phyloP scores from a whole-genome alignment of 2,113 vertebrate genomes.

The Apodemus speciosus region DNA sequence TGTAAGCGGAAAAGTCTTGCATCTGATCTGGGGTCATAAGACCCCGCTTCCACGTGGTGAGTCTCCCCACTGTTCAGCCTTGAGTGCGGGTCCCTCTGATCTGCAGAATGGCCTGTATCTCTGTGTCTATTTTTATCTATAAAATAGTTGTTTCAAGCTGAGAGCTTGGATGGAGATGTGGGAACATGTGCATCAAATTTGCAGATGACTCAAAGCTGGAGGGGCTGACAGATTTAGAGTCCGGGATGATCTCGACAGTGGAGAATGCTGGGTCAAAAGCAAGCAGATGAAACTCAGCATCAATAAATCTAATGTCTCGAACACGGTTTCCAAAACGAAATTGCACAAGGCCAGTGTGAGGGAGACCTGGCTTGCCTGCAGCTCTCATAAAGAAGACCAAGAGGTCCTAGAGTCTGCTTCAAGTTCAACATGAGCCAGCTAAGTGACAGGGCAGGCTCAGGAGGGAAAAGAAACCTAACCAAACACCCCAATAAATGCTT shows the following conservation, averaged over 20 bases:
- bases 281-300: slow-evolving; percentile 72
- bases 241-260: slow-evolving; percentile 69
- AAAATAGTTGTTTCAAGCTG: slow-evolving; percentile 47
- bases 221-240: slow-evolving; percentile 66
- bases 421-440: slow-evolving; percentile 35
- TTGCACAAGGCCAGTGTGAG: slow-evolving; percentile 68
- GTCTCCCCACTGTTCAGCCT: neutral
- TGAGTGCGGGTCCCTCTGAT: neutral
- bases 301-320: slow-evolving; percentile 71
- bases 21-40: neutral
- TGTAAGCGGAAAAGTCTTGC: neutral
- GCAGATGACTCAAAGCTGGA: slow-evolving; percentile 75
- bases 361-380: slow-evolving; percentile 71
- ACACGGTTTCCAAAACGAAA: slow-evolving; percentile 67
- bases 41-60: neutral
- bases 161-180: slow-evolving; percentile 61
- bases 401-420: slow-evolving; percentile 38
- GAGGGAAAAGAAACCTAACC: neutral
- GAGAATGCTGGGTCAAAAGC: slow-evolving; percentile 77
- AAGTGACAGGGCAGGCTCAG: neutral
- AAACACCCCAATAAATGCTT: neutral
- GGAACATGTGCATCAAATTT: slow-evolving; percentile 71
- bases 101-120: neutral
- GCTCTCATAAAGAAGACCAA: slow-evolving; percentile 58
- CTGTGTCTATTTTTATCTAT: slow-evolving; percentile 67